phyloP scores from a whole-genome alignment of 1,140 invertebrate species.

The Drosophila ananassae region DNA sequence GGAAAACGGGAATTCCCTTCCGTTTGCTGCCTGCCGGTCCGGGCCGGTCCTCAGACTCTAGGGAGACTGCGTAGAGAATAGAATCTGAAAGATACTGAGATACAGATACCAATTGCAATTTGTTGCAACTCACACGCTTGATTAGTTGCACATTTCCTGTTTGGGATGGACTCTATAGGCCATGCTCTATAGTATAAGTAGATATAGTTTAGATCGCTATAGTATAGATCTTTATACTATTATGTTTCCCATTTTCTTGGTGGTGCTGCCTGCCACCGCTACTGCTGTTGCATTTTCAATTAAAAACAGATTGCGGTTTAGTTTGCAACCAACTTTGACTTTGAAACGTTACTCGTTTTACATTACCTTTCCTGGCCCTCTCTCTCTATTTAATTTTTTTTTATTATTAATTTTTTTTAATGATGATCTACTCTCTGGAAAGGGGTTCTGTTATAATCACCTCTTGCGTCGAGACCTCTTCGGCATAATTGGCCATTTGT shows the following conservation, averaged over 20 bases:
- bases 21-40: constrained; percentile 50
- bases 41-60: constrained; percentile 49
- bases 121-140: constrained; percentile 73
- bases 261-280: constrained; percentile 6
- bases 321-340: constrained; percentile 57
- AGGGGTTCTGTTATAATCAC: constrained; percentile 1
- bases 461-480: not conserved
- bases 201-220: not conserved
- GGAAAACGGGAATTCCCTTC: constrained; percentile 80
- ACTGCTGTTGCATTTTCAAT: constrained; percentile 53
- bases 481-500: too few relatives aligned
- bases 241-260: constrained; percentile 38
- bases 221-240: constrained; percentile 20
- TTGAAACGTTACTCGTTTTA: constrained; percentile 75
- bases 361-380: constrained; percentile 4
- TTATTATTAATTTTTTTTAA: constrained; percentile 1
- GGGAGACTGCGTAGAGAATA: not conserved
- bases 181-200: not conserved
- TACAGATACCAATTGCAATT: constrained; percentile 48
- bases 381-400: not conserved
- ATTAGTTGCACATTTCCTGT: constrained; percentile 77
- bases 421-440: constrained; percentile 5
- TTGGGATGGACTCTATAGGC: constrained; percentile 9
- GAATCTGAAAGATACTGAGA: constrained; percentile 1
- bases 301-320: constrained; percentile 77